Evolutionary conservation across 2,797 vertebrate genomes (phyloP).

Genomic region (Hozukius guyotensis): DNA sequence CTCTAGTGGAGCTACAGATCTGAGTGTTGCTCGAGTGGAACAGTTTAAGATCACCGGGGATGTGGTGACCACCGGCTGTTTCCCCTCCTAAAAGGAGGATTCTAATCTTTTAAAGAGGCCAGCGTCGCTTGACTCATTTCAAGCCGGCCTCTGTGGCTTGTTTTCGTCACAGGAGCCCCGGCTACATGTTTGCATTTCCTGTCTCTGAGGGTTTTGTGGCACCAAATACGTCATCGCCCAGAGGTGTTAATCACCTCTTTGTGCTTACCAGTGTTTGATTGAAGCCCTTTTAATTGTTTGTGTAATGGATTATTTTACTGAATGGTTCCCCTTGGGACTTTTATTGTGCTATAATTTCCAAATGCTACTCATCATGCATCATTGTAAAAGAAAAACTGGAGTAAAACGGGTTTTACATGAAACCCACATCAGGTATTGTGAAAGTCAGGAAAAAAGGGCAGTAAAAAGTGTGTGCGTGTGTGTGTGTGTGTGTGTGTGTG

Average conservation of each 20-base stretch:
- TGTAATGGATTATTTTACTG: constrained; percentile 55
- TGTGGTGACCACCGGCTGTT: constrained; percentile 63
- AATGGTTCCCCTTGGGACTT: constrained; percentile 39
- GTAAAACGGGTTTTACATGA: constrained; percentile 13
- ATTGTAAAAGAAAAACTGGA: constrained; percentile 6
- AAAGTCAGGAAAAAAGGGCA: constrained; percentile 22
- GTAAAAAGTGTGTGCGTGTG: background rate
- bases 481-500: too few species aligned
- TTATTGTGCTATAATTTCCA: constrained; percentile 43
- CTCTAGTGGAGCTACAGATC: constrained; percentile 5
- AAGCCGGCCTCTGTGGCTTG: constrained; percentile 48
- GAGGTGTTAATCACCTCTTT: constrained; percentile 58
- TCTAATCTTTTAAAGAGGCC: constrained; percentile 52
- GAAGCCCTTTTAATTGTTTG: constrained; percentile 49
- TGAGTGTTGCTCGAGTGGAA: constrained; percentile 21
- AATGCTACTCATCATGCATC: background rate
- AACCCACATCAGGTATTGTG: constrained; percentile 27
- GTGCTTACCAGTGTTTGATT: constrained; percentile 19
- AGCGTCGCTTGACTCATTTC: constrained; percentile 70
- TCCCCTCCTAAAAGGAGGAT: constrained; percentile 51
- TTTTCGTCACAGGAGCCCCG: constrained; percentile 63
- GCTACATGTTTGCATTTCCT: constrained; percentile 59
- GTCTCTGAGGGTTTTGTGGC: constrained; percentile 54
- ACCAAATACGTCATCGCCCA: constrained; percentile 51
- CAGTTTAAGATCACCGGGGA: constrained; percentile 35